A percentile compares a stretch with the other conserved stretches of the same genome.
Evolutionary conservation across 2,797 vertebrate species (phyloP).

Genomic region (Florisuga fusca): DNA sequence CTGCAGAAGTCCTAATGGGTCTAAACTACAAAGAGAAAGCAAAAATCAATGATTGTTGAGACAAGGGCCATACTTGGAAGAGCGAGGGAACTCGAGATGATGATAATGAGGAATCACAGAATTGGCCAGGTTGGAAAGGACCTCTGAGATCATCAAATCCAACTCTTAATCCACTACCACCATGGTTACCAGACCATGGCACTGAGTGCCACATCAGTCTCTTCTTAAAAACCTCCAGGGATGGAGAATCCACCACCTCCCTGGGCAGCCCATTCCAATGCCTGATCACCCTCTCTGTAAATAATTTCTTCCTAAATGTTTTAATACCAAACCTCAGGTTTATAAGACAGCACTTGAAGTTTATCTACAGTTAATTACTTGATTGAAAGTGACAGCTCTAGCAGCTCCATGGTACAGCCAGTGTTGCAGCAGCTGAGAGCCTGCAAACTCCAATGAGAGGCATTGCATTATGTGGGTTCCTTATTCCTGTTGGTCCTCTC

Average conservation of each 20-base stretch:
- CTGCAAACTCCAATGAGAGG: not conserved
- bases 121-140: too few relatives aligned
- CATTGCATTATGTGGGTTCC: accelerated
- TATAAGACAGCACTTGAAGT: not conserved
- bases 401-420: not conserved
- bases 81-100: not conserved
- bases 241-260: too few relatives aligned
- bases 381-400: not conserved
- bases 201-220: too few relatives aligned
- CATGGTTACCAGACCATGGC: too few relatives aligned
- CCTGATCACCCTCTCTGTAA: too few relatives aligned
- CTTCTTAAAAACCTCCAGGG: too few relatives aligned
- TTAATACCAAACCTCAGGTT: not conserved
- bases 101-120: not conserved
- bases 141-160: too few relatives aligned
- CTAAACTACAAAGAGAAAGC: not conserved
- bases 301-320: not conserved
- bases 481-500: not conserved
- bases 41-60: not conserved
- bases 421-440: not conserved
- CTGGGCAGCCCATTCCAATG: too few relatives aligned
- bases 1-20: not conserved
- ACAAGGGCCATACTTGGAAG: not conserved
- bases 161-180: too few relatives aligned
- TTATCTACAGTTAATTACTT: not conserved